Evolutionary conservation across 1,140 invertebrate genomes (phyloP), one percentile per base, ranked within the genome.

Genomic region (Platyura marginata): DNA sequence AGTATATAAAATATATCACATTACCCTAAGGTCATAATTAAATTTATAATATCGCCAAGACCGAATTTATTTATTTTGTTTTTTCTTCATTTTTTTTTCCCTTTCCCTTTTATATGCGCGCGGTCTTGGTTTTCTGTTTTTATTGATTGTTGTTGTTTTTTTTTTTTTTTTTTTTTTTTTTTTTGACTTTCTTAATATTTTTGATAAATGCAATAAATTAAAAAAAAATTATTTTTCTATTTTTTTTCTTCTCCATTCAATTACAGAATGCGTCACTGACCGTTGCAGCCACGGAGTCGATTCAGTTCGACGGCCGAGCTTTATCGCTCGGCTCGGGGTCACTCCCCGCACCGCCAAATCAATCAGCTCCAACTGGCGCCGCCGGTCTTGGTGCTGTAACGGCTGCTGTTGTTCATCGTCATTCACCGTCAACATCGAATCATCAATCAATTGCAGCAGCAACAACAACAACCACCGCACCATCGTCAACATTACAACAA

Each of bases 291-390:
- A 45, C 44, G 44, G 44, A 45, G 44, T 45, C 44, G 44, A 45
- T 45, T 36, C 38, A 45, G 25, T 45, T 45, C 36, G 44, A 45
- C 44, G 33, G 38, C 44, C 44, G 44, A 45, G 44, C 44, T 25
- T 19, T 45, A 40, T 16, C 18, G 38, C 44, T 45, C 38, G 44
- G 44, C 38, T 41, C 44, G 21, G 40, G 38, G 16, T 32, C 44
- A 34, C 13, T 25, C n/a, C 29, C 40, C 18, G 20, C 33, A 34
- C 21, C 38, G 29, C 22, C 36, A 40, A 32, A 13, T 8, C 11
- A 16, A 15, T 15, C 21, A 35, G 21, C 39, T 21, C 13, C 38
- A 29, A 8, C 44, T 8, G 18, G 22, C 35, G n/a, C 44, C 16
- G 15, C 37, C 11, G 19, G n/a, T n/a, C n/a, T n/a, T n/a, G n/a